phyloP scores from a whole-genome alignment of 1,140 invertebrate genomes.

The Drosophila nigromelanica region DNA sequence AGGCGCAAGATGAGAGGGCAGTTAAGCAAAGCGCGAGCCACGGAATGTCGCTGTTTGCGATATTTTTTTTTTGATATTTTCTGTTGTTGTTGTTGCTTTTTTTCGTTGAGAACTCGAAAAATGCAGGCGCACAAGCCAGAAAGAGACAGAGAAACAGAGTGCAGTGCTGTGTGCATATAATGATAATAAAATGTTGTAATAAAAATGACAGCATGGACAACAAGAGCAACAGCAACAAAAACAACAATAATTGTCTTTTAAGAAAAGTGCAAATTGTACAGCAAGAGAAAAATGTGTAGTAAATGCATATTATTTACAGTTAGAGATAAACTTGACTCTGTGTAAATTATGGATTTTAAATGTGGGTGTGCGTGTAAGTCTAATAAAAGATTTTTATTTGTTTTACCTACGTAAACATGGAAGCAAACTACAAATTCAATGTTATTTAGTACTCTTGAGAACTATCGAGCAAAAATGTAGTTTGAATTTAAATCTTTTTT shows the following conservation, averaged over 20 bases:
- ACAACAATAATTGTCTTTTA: neutral
- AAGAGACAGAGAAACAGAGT: neutral
- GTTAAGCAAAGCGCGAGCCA: conserved; percentile 18
- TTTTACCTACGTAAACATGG: too few relatives aligned
- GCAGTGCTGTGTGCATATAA: conserved; percentile 4
- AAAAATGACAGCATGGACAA: conserved; percentile 6
- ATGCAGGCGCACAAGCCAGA: neutral
- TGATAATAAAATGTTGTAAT: conserved; percentile 24
- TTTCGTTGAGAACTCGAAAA: conserved; percentile 1
- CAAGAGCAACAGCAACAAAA: neutral
- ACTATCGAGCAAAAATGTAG: too few relatives aligned
- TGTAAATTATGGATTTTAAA: too few relatives aligned
- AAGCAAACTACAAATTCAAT: too few relatives aligned
- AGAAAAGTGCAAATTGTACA: neutral
- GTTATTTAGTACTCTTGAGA: too few relatives aligned
- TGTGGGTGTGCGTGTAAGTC: too few relatives aligned
- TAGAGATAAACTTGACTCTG: too few relatives aligned
- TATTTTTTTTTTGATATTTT: neutral
- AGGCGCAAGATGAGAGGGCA: conserved; percentile 8
- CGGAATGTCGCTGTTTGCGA: conserved; percentile 7
- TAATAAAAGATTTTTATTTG: too few relatives aligned
- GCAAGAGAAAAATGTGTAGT: neutral
- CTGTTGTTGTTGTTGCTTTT: neutral
- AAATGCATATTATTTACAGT: neutral
- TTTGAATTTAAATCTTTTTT: too few relatives aligned